Percentiles rank a stretch among this genome's conserved stretches.
phyloP scores from a whole-genome alignment of 1,140 invertebrate genomes.

The Pachypsylla venusta region DNA sequence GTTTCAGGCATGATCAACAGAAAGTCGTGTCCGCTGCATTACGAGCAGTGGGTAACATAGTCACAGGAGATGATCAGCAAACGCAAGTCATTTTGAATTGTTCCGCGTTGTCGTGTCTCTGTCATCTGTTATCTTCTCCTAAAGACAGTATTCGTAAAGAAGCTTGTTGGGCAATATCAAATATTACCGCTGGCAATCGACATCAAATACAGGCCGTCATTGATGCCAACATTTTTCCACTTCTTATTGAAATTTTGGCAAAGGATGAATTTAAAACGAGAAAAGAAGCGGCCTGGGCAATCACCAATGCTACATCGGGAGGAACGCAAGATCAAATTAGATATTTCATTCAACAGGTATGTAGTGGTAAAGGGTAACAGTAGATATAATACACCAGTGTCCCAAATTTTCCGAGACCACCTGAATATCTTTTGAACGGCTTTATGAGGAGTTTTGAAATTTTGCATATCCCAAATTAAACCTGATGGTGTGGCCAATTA shows the following conservation, averaged over 20 bases:
- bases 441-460: no score
- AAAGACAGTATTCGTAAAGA: slow-evolving; percentile 89
- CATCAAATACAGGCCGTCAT: slow-evolving; percentile 62
- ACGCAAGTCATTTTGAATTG: slow-evolving; percentile 91
- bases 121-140: slow-evolving; percentile 57
- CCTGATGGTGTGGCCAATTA: no score
- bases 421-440: no score
- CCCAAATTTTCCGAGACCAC: no score
- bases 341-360: slow-evolving; percentile 37
- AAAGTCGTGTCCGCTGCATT: slow-evolving; percentile 91
- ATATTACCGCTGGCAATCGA: slow-evolving; percentile 75
- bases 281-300: slow-evolving; percentile 96
- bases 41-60: slow-evolving; percentile 92
- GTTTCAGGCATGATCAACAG: slow-evolving; percentile 67
- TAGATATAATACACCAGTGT: no score
- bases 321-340: slow-evolving; percentile 86
- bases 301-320: slow-evolving; percentile 93
- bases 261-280: slow-evolving; percentile 92
- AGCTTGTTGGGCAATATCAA: slow-evolving; percentile 96
- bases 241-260: slow-evolving; percentile 76
- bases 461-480: no score
- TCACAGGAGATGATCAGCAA: slow-evolving; percentile 93
- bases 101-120: slow-evolving; percentile 69
- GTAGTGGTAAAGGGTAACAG: no score
- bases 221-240: slow-evolving; percentile 87